Base-by-base conservation (phyloP, 64 coral and sea anemone species). In the Stylophora pistillata region DNA sequence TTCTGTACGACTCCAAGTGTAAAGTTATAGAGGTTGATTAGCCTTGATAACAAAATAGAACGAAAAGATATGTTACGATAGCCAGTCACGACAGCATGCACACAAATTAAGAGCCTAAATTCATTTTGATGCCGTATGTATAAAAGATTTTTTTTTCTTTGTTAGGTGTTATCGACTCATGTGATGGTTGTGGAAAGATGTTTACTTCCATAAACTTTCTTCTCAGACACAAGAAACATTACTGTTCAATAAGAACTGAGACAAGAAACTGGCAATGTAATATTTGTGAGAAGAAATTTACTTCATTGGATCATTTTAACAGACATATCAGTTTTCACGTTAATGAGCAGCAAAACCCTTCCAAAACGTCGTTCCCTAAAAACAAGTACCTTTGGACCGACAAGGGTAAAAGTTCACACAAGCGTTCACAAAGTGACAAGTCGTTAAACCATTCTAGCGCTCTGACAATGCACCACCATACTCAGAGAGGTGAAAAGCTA, bases 191-290 rank as follows among this genome's bases (percentile, higher is more conserved):
- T 75, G 31, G 23, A 75, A 75, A 0, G 34, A 75, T 75, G 31
- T 75, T 33, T 37, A 75, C 73, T 17, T 75, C 73, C 31, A 52
- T 75, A 53, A 75, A 75, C 33, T 75, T 75, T 75, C 6, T 75
- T 10, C 73, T 52, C 16, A 75, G 73, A 75, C 73, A 75, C 34
- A 52, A 52, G 33, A 75, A 30, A 75, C 20, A 52, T 47, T 74
- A 74, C 15, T 75, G 73, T 52, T 75, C 34, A 52, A 17, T 16
- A 20, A 41, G 73, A 10, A 75, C 73, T 23, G 20, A 10, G 16
- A 17, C 9, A 21, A 75, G 21, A 20, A 75, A 18, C 16, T 75
- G 14, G 73, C 32, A 75, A 41, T 75, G 73, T 52, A 21, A 47
- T 20, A 47, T 20, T 4, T 75, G 73, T 53, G 18, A 9, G 18